Evolutionary conservation across 2,888 invertebrate genomes (phyloP), one percentile per base, ranked within the genome.

Genomic region (Watsonalla binaria): DNA sequence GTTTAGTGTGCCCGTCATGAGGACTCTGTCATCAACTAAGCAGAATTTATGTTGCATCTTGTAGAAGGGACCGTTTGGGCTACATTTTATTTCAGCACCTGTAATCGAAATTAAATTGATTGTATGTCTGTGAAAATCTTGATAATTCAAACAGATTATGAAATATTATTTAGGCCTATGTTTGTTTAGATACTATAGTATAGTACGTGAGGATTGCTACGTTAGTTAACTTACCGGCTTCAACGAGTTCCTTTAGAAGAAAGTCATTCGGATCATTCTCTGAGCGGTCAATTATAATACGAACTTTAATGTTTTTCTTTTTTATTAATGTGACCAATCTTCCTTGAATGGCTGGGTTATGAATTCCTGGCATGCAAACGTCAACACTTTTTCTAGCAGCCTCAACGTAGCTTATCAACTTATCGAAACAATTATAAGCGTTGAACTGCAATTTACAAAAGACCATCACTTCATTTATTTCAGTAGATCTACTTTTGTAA

Each of bases 11-110:
- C 96, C 96, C 54, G 92, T 93, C 70, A 95, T 91, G 8, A 96
- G 78, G 51, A 93, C 76, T 60, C 79, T 76, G 58, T 86, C 83
- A 71, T 96, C 96, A 46, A 95, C 82, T 54, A 96, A 76, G 51
- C 92, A 93, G 84, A 95, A 96, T 80, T 96, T 96, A 79, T 96
- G 95, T 74, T 96, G 95, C 95, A 96, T 95, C 55, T 73, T 79
- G 65, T 75, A 74, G 14, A 63, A 57, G 91, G 84, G 72, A 76
- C 92, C 57, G 78, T 80, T 61, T 63, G 72, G 49, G 72, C 90
- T 87, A 66, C 80, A 87, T 78, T 91, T 92, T 37, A 93, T 86
- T 76, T 90, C 86, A 56, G 94, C 91, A 49, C 93, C 94, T 94
- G 76, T 58, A 80, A 78, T 47, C 45, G n/a, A 45, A 56, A 6